Evolutionary conservation across 2,113 vertebrate genomes (phyloP), one percentile per base, ranked within the genome.

Genomic region (Oophaga pumilio): DNA sequence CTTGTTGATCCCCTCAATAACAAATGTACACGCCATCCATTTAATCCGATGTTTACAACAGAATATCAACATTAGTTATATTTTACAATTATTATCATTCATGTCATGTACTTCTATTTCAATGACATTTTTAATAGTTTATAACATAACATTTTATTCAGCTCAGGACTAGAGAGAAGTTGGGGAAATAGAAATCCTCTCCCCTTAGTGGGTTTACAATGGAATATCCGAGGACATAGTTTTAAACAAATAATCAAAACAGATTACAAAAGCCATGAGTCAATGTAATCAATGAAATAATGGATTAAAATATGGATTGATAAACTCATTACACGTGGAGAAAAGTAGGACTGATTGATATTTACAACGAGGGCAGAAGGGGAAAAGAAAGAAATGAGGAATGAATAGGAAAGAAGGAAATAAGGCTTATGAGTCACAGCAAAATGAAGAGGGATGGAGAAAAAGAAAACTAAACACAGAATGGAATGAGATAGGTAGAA

Each of bases 1-100:
- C 77, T 82, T 87, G 66, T 73, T 49, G 18, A 82, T 87, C 26
- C 57, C 53, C 13, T 18, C 24, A 9, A 79, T 59, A 57, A 57
- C n/a, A 79, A 78, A 56, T 56, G 59, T 13, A 53, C 50, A 77
- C 56, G 0, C 22, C 69, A 22, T 50, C 6, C 13, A 50, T n/a
- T 50, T 22, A 20, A 17, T 62, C 2, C 71, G 10, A 10, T 15
- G 28, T 52, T 5, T 73, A 1, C 9, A 18, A 3, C 43, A 56
- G 53, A 11, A 56, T 56, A 56, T 56, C 53, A 52, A 73, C 24
- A 20, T 20, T 53, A 52, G 28, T 77, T 77, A n/a, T n/a, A 53
- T 24, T 24, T 78, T 56, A 10, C 6, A 78, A 78, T 56, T 13
- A 59, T 4, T 79, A 28, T 9, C 28, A 53, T 22, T 11, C 2